Evolutionary conservation across 2,113 vertebrate species (phyloP).

Genomic region (Camelus bactrianus): DNA sequence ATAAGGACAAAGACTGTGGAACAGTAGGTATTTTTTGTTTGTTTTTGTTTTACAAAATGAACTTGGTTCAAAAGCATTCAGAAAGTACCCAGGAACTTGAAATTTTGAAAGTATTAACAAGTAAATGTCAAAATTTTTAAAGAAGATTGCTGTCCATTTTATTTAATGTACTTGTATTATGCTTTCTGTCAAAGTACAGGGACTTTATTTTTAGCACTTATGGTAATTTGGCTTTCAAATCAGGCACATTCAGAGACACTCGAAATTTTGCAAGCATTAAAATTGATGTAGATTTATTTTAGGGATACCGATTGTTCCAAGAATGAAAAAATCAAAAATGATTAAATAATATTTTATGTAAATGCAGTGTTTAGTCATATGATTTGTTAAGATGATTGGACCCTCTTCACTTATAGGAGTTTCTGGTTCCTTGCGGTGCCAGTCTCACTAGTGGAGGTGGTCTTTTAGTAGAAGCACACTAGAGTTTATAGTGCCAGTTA

Average conservation of each 20-base stretch:
- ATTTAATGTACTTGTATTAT: background rate
- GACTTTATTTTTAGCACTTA: constrained; percentile 11
- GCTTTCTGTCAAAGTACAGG: constrained; percentile 55
- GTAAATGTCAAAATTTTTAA: constrained; percentile 50
- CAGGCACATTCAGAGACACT: constrained; percentile 53
- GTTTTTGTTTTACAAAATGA: constrained; percentile 44
- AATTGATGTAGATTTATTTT: constrained; percentile 37
- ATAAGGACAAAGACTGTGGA: background rate
- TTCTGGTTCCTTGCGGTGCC: constrained; percentile 57
- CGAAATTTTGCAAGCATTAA: constrained; percentile 57
- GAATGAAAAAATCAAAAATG: constrained; percentile 54
- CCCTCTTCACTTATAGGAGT: background rate
- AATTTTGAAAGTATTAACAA: constrained; percentile 36
- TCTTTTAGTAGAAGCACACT: background rate
- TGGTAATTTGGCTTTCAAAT: constrained; percentile 69
- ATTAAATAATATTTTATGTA: constrained; percentile 70
- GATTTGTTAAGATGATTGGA: background rate
- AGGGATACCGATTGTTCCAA: constrained; percentile 58
- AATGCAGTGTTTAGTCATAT: constrained; percentile 58
- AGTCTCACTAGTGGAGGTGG: background rate
- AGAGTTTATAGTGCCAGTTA: background rate
- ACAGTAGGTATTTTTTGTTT: background rate
- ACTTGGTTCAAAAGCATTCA: constrained; percentile 24
- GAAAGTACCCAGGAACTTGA: background rate
- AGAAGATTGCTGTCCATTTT: constrained; percentile 25